Evolutionary conservation across 37 sponge, comb jelly and placozoan species (phyloP).

Genomic region (Trichoplax adhaerens): DNA sequence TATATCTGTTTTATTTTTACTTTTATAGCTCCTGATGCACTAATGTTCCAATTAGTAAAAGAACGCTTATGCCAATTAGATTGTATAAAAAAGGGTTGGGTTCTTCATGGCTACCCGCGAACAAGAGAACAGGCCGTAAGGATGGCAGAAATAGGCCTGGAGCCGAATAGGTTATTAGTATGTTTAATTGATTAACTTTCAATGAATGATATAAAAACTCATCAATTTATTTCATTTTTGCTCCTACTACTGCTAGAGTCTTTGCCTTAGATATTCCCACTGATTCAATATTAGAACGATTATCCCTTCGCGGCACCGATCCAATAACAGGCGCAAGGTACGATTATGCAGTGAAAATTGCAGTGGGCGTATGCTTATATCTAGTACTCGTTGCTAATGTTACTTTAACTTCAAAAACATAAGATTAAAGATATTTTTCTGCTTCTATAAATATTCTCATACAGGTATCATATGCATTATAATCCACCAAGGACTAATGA

Average conservation of each 20-base stretch:
- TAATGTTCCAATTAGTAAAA: slow-evolving; percentile 43
- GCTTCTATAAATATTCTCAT: not conserved
- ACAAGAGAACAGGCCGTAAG: slow-evolving; percentile 73
- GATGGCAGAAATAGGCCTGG: slow-evolving; percentile 31
- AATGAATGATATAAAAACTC: not conserved
- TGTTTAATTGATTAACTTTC: not conserved
- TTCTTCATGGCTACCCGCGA: slow-evolving; percentile 77
- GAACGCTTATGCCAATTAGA: slow-evolving; percentile 49
- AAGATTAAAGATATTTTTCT: not conserved
- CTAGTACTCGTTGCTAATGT: too few relatives aligned
- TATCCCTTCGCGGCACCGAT: slow-evolving; percentile 28
- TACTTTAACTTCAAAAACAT: too few relatives aligned
- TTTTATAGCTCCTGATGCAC: slow-evolving; percentile 67
- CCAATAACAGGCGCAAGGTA: slow-evolving; percentile 2
- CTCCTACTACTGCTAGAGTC: slow-evolving; percentile 24
- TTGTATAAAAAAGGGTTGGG: slow-evolving; percentile 67
- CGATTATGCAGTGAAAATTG: too few relatives aligned
- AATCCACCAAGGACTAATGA: slow-evolving; percentile 60
- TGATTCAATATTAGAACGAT: slow-evolving; percentile 60
- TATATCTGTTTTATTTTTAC: too few relatives aligned
- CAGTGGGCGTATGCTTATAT: too few relatives aligned
- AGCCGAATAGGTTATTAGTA: slow-evolving; percentile 54
- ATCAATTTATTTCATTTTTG: not conserved
- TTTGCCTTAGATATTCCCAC: slow-evolving; percentile 55
- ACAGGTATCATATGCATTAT: slow-evolving; percentile 57